These are phyloP conservation scores for Lochmaea crataegi DNA, from an alignment of 2,888 invertebrate species.

Conservation along the genomic window DNA sequence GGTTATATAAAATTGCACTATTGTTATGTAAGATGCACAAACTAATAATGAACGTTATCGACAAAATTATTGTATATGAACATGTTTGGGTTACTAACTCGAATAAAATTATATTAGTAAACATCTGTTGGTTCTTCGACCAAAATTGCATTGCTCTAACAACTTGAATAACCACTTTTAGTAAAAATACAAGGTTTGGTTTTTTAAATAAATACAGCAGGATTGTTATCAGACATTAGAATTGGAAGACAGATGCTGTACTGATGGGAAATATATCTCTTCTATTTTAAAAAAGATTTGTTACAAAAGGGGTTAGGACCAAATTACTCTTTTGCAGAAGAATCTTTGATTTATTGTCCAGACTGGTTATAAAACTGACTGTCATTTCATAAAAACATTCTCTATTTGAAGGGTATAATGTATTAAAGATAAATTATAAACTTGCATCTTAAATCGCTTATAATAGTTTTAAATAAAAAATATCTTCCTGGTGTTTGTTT, in stretches of 20 bases:
- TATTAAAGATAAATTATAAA: neutral
- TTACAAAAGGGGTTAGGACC: too few species aligned
- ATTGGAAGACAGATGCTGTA: too few species aligned
- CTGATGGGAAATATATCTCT: too few species aligned
- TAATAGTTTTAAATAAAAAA: conserved; percentile 22
- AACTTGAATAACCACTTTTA: too few species aligned
- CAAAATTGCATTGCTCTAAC: too few species aligned
- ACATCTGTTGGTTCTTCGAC: too few species aligned
- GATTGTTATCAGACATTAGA: neutral
- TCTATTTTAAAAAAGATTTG: too few species aligned
- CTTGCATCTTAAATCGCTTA: neutral
- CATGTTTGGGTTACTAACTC: neutral
- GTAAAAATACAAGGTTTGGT: neutral
- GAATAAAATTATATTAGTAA: neutral
- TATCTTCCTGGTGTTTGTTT: conserved; percentile 6
- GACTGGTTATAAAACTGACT: too few species aligned
- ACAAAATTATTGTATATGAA: neutral
- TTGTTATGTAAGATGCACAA: conserved; percentile 25
- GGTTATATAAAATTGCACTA: conserved; percentile 16
- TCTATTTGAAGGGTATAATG: neutral
- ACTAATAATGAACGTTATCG: conserved; percentile 12
- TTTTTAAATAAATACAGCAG: neutral
- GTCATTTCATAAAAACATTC: too few species aligned
- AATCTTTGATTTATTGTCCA: too few species aligned
- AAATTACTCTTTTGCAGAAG: too few species aligned